Conservation (phyloP, 1,140 invertebrate species). For the Trichonephila clavata region DNA sequence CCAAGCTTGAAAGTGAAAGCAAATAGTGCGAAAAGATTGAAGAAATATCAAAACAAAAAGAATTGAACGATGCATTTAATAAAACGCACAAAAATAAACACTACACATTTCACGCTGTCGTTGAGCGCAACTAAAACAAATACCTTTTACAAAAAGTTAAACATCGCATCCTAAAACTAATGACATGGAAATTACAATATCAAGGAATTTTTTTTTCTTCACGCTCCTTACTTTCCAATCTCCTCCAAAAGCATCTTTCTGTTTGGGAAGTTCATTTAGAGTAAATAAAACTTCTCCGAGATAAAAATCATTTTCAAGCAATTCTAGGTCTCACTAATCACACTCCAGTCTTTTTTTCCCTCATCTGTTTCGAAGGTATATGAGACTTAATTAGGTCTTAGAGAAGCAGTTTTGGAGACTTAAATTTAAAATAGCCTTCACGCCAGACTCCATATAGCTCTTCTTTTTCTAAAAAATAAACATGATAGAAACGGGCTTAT, state of each 20-base stretch:
- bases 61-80: background rate
- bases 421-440: slow-evolving; percentile 40
- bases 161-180: slow-evolving; percentile 40
- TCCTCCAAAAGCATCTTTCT: background rate
- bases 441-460: slow-evolving; percentile 10
- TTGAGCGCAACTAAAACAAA: slow-evolving; percentile 3
- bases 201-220: background rate
- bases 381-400: slow-evolving; percentile 62
- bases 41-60: background rate
- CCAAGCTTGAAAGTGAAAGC: too few species aligned
- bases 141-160: slow-evolving; percentile 31
- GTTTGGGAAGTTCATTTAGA: slow-evolving; percentile 34
- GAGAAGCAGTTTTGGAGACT: background rate
- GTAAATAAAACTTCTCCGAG: slow-evolving; percentile 53
- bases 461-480: slow-evolving; percentile 41
- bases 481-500: slow-evolving; percentile 35
- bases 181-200: slow-evolving; percentile 54
- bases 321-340: slow-evolving; percentile 43
- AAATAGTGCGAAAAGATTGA: background rate
- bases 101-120: background rate
- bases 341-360: slow-evolving; percentile 28
- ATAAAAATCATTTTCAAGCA: slow-evolving; percentile 51
- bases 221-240: background rate
- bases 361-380: slow-evolving; percentile 1
- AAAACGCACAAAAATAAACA: background rate